Evolutionary conservation across 2,888 invertebrate genomes (phyloP).

Genomic region (Diarsia brunnea): DNA sequence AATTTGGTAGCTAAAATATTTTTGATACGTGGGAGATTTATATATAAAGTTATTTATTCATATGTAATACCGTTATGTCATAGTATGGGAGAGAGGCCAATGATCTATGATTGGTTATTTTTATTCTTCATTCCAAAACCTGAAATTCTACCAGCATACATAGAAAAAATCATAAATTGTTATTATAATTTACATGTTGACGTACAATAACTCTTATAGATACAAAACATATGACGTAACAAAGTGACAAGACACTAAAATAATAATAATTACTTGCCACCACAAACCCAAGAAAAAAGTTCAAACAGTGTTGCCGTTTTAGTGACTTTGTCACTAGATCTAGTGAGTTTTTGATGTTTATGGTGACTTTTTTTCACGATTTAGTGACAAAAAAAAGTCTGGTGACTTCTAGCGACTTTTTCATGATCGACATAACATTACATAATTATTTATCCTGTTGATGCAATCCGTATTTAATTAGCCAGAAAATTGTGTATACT

Average conservation of each 20-base stretch:
- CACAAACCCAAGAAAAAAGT: conserved; percentile 4
- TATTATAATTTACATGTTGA: not conserved
- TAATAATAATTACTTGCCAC: conserved; percentile 18
- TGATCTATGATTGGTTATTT: not conserved
- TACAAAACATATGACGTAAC: not conserved
- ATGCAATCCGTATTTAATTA: too few relatives aligned
- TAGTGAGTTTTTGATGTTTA: too few relatives aligned
- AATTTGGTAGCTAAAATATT: conserved; percentile 27
- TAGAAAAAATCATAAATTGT: not conserved
- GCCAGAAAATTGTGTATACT: too few relatives aligned
- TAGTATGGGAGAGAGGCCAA: conserved; percentile 3
- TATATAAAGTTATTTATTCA: conserved; percentile 1
- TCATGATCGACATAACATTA: too few relatives aligned
- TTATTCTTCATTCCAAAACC: conserved; percentile 18
- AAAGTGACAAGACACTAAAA: conserved; percentile 7
- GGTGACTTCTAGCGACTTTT: too few relatives aligned
- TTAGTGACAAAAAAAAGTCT: too few relatives aligned
- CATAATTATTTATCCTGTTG: too few relatives aligned
- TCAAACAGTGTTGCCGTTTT: too few relatives aligned
- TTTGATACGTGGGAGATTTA: conserved; percentile 7
- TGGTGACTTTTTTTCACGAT: too few relatives aligned
- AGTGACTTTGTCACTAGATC: too few relatives aligned
- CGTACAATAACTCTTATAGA: not conserved
- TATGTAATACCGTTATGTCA: conserved; percentile 19
- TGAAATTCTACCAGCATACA: not conserved